Evolutionary conservation across 2,797 vertebrate genomes (phyloP).

Genomic region (Synaphobranchus kaupii): DNA sequence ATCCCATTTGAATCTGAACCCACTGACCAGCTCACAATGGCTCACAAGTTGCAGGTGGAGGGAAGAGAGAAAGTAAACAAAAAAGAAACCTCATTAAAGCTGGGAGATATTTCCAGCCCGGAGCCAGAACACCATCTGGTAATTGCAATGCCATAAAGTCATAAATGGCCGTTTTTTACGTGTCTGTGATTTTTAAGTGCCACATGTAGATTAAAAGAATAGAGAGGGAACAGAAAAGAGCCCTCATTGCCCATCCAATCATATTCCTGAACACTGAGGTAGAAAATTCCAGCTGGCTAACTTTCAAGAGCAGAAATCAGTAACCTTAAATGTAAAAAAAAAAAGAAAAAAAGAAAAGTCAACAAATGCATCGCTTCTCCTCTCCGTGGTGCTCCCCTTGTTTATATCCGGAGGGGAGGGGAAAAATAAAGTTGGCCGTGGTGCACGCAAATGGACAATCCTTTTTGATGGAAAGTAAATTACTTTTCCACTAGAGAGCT

Average conservation of each 20-base stretch:
- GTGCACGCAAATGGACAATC: slow-evolving; percentile 25
- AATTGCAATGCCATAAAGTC: neutral
- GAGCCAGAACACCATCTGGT: neutral
- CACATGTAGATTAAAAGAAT: neutral
- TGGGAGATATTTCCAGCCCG: neutral
- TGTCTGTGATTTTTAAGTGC: neutral
- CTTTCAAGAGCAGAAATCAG: neutral
- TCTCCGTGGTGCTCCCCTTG: neutral
- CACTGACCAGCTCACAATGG: neutral
- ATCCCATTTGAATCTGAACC: neutral
- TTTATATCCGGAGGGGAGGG: slow-evolving; percentile 10
- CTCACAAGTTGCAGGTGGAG: neutral
- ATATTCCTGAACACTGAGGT: neutral
- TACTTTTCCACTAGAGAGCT: slow-evolving; percentile 30
- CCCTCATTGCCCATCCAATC: neutral
- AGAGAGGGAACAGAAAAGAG: neutral
- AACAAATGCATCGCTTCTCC: neutral
- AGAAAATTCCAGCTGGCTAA: neutral
- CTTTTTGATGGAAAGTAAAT: slow-evolving; percentile 34
- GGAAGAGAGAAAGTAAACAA: neutral
- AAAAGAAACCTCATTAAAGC: neutral
- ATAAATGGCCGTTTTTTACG: neutral
- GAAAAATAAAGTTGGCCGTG: neutral
- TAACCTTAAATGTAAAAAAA: neutral
- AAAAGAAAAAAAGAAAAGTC: neutral